Evolutionary conservation across 2,113 vertebrate species (phyloP), one percentile per base, ranked within the genome.

Genomic region (Oceanodroma tethys): DNA sequence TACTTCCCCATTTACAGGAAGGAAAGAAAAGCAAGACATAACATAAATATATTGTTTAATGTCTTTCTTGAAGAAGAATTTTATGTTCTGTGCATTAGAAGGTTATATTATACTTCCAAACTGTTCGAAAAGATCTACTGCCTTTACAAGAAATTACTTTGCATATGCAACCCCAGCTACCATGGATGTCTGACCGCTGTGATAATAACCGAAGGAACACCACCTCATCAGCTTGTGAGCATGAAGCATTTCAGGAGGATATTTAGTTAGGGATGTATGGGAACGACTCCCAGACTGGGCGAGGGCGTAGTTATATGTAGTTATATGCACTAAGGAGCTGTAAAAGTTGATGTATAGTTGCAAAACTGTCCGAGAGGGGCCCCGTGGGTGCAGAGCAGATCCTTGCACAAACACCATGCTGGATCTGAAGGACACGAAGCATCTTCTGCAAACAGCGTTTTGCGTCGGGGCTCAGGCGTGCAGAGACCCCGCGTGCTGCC

Each of bases 401-500:
- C 63, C 71, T 29, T 4, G 23, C 9, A 11, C 53, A 20, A 40
- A 16, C 79, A 47, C 19, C 25, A 17, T 0, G 13, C 36, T 20
- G 42, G n/a, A 23, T 34, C 11, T 10, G 55, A 38, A 38, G 38
- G 62, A 16, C 0, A 2, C 3, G 4, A 4, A 81, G 48, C 48
- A 30, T 29, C 55, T 32, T 53, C 59, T 22, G 53, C 53, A 55
- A 40, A 19, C 8, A 26, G 26, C 22, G 6, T 8, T 22, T 15
- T 25, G 30, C 9, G 5, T 1, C 0, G 2, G 21, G 52, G 38
- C 23, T 26, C 13, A 0, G 27, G 59, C 14, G 1, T 1, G 27
- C 30, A 10, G 14, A 34, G 3, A 9, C 32, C 9, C 60, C 2
- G 1, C 1, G 4, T 11, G 32, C 18, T 25, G 16, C 45, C 34